These are phyloP conservation scores for Piprites chloris DNA, from an alignment of 2,113 vertebrate genomes.

Conservation along the genomic window DNA sequence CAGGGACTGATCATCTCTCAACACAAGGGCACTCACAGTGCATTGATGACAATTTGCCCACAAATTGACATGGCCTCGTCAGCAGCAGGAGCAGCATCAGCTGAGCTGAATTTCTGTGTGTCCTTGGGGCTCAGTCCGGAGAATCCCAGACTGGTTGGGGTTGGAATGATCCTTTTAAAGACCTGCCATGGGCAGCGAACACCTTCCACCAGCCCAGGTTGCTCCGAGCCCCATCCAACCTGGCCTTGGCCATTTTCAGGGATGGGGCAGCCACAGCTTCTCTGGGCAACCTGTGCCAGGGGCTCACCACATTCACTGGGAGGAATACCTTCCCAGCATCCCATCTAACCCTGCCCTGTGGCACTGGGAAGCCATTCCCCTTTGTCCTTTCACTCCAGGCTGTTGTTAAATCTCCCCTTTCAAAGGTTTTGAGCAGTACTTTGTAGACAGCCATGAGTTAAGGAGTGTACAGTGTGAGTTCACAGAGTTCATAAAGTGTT, in stretches of 20 bases:
- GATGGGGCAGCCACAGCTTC: not conserved
- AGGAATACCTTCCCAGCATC: rapidly evolving
- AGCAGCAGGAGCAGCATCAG: not conserved
- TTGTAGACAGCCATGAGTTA: not conserved
- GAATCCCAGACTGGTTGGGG: not conserved
- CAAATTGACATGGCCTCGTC: rapidly evolving
- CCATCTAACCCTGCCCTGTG: not conserved
- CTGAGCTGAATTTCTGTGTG: not conserved
- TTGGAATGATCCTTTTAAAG: not conserved
- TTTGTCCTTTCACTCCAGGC: not conserved
- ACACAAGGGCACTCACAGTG: not conserved
- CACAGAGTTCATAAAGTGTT: not conserved
- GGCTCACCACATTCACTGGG: rapidly evolving
- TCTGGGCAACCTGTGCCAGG: not conserved
- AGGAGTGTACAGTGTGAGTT: not conserved
- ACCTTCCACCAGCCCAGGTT: rapidly evolving
- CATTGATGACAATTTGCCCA: not conserved
- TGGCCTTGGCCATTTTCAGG: not conserved
- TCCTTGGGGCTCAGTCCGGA: not conserved
- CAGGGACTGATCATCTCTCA: not conserved
- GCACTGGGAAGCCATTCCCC: not conserved
- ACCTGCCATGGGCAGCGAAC: not conserved
- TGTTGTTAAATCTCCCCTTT: not conserved
- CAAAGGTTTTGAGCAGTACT: not conserved
- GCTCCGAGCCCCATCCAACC: rapidly evolving